These are phyloP conservation scores for Branchinecta sandiegonensis DNA, from an alignment of 2,888 invertebrate genomes.

Conservation along the genomic window DNA sequence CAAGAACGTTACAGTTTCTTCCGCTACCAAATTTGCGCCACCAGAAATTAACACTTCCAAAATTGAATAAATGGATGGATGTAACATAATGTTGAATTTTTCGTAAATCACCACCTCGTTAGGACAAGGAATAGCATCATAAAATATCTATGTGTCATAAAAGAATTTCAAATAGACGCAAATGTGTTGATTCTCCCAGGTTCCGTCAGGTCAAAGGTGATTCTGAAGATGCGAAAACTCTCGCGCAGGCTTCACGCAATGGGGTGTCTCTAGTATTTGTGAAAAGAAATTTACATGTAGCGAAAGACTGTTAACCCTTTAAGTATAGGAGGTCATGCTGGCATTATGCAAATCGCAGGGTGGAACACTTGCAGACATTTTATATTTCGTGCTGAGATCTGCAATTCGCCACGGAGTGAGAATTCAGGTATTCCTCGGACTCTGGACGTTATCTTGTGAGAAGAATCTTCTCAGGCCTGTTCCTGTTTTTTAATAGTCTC, in stretches of 20 bases:
- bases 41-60: too few species aligned
- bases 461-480: too few species aligned
- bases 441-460: background rate
- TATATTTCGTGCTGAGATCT: slow-evolving; percentile 13
- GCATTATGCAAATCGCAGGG: background rate
- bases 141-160: slow-evolving; percentile 5
- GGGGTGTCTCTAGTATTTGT: slow-evolving; percentile 1
- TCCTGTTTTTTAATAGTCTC: too few species aligned
- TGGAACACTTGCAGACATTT: slow-evolving; percentile 8
- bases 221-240: slow-evolving; percentile 9
- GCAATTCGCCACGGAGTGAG: slow-evolving; percentile 7
- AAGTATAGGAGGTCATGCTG: slow-evolving; percentile 8
- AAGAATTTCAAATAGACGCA: slow-evolving; percentile 16
- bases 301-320: background rate
- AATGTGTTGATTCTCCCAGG: slow-evolving; percentile 15
- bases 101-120: too few species aligned
- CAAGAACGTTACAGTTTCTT: too few species aligned
- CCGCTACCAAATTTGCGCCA: too few species aligned
- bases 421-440: background rate
- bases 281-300: slow-evolving; percentile 9
- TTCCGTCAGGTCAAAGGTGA: background rate
- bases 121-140: background rate
- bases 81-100: too few species aligned
- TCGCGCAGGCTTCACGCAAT: slow-evolving; percentile 3
- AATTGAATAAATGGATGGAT: too few species aligned